These are phyloP conservation scores for Sinosuthora webbiana DNA, from an alignment of 2,113 vertebrate genomes.

Conservation along the genomic window DNA sequence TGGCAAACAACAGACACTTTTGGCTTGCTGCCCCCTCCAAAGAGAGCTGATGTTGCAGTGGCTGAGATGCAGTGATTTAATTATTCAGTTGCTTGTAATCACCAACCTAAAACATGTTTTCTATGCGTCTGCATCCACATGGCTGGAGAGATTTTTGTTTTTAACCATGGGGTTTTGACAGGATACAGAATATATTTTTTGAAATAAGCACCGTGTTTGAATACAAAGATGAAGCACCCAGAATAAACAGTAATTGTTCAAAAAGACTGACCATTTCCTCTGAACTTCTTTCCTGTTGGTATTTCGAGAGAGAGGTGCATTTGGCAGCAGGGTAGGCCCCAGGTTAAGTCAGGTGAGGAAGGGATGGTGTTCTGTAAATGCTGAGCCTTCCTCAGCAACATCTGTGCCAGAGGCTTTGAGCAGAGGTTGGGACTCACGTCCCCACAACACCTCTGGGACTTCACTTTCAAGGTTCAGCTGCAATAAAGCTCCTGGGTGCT, in stretches of 20 bases:
- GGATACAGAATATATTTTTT: neutral
- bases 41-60: neutral
- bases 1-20: neutral
- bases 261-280: neutral
- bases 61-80: neutral
- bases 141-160: neutral
- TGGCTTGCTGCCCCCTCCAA: neutral
- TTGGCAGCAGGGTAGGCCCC: neutral
- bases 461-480: neutral
- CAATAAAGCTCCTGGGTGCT: neutral
- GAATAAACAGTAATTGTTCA: neutral
- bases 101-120: neutral
- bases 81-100: neutral
- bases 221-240: neutral
- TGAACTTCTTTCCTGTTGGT: too few relatives aligned
- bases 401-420: neutral
- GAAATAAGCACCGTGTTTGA: neutral
- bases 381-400: rapidly evolving
- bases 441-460: neutral
- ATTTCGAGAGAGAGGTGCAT: neutral
- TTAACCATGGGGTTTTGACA: neutral
- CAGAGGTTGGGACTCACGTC: neutral
- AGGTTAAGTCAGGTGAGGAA: neutral
- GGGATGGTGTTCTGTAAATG: neutral
- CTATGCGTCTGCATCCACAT: neutral